Conservation (phyloP, 2,888 invertebrate species). For the Stenchaetothrips biformis region DNA sequence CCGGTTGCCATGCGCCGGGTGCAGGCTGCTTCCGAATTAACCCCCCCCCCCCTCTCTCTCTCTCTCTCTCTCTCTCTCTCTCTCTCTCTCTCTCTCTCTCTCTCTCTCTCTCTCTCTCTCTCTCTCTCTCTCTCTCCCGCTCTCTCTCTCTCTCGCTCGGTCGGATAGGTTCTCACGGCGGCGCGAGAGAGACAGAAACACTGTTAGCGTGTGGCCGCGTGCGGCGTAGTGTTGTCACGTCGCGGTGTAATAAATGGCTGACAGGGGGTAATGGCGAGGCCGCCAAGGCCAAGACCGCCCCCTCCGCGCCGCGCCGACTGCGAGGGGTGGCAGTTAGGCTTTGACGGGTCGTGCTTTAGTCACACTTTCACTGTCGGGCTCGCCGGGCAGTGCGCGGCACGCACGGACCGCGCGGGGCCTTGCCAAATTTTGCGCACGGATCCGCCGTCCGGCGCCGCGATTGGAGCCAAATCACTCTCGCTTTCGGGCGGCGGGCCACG, state of each 20-base stretch:
- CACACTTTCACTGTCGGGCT: not conserved
- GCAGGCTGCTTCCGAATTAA: no score
- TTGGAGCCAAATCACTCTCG: not conserved
- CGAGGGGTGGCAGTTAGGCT: not conserved
- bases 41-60: no score
- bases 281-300: conserved; percentile 8
- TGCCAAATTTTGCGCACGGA: conserved; percentile 15
- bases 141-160: not conserved
- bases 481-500: not conserved
- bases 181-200: no score
- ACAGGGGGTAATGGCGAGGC: not conserved
- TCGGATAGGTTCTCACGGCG: no score
- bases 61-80: not conserved
- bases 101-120: not conserved
- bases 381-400: no score
- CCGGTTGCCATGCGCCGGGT: no score
- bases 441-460: not conserved
- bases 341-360: not conserved
- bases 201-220: no score
- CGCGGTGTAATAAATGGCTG: conserved; percentile 18
- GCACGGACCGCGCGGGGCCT: not conserved
- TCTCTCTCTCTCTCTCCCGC: not conserved
- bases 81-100: not conserved
- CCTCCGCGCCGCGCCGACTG: not conserved
- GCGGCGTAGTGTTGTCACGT: no score